Evolutionary conservation across 1,140 invertebrate genomes (phyloP), one percentile per base, ranked within the genome.

Genomic region (Glomeris maerens): DNA sequence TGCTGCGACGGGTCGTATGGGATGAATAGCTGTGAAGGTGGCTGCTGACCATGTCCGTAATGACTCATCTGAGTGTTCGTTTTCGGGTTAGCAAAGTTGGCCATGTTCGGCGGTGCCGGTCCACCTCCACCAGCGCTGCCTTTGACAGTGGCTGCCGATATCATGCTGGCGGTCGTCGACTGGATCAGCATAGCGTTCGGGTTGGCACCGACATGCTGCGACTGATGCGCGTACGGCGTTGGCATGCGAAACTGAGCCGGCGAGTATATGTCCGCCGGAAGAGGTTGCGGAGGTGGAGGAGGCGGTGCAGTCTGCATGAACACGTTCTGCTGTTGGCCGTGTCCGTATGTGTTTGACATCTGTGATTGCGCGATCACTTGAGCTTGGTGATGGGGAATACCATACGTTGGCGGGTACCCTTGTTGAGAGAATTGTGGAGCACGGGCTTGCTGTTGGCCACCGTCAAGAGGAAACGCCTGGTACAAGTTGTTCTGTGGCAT

Each of bases 171-270:
- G 1, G 82, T 80, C 5, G 81, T 81, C 25, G 85, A 88, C 45
- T 84, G 87, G 51, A 91, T 90, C 52, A 93, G 76, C 48, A 89
- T 83, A 25, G 85, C 86, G 59, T 80, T 90, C 23, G 85, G 84
- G 69, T 83, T 87, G 61, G 77, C 84, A 54, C 78, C 75, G 49
- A 84, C 73, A 60, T 86, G 84, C 45, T 81, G 77, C 55, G 79
- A 80, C 64, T 85, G 80, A n/a, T n/a, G n/a, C 20, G 80, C 78
- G 65, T 83, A 79, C 1, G 71, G 78, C 56, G 79, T 56, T 40
- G 61, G 64, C 27, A 84, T 73, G 48, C 81, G 71, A 59, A 80
- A 84, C 61, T 83, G 81, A 45, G 76, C 74, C 60, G 76, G 83
- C 58, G 79, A 80, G 68, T 86, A 88, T 67, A 88, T 77, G 57